A percentile compares a stretch with the other conserved stretches of the same genome.
Evolutionary conservation across 2,888 invertebrate genomes (phyloP).

Genomic region (Drosophila kuntzei): DNA sequence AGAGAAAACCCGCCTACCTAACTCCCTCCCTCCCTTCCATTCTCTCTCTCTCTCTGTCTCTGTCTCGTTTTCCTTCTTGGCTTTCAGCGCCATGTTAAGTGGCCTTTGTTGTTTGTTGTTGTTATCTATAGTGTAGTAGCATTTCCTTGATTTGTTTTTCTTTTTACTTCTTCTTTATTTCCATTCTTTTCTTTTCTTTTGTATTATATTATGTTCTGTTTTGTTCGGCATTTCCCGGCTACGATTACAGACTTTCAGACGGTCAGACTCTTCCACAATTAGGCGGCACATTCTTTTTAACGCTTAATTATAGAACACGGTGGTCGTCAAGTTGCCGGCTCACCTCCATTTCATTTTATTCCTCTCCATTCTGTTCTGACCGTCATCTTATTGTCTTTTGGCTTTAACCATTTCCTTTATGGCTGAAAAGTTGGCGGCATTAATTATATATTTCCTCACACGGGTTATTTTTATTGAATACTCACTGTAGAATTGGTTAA

Average conservation of each 20-base stretch:
- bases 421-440: conserved; percentile 47
- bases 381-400: conserved; percentile 60
- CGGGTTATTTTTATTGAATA: conserved; percentile 39
- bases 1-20: too few relatives aligned
- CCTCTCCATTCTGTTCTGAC: conserved; percentile 18
- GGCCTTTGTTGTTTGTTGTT: conserved; percentile 50
- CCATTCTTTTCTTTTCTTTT: conserved; percentile 28
- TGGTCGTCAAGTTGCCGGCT: conserved; percentile 46
- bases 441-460: conserved; percentile 70
- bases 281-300: conserved; percentile 76
- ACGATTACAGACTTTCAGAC: conserved; percentile 1
- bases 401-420: conserved; percentile 69
- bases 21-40: too few relatives aligned
- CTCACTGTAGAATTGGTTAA: conserved; percentile 7
- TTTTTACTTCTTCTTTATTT: conserved; percentile 9
- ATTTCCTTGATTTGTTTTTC: conserved; percentile 57
- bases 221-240: conserved; percentile 27
- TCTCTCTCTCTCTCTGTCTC: background rate
- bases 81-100: conserved; percentile 57
- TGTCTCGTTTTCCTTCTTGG: conserved; percentile 10
- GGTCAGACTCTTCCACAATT: conserved; percentile 53
- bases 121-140: conserved; percentile 32
- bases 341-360: conserved; percentile 24
- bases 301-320: conserved; percentile 72
- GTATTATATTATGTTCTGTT: conserved; percentile 17